Percentiles rank a stretch among this genome's conserved stretches.
Evolutionary conservation across 2,888 invertebrate genomes (phyloP).

Genomic region (Furcula furcula): DNA sequence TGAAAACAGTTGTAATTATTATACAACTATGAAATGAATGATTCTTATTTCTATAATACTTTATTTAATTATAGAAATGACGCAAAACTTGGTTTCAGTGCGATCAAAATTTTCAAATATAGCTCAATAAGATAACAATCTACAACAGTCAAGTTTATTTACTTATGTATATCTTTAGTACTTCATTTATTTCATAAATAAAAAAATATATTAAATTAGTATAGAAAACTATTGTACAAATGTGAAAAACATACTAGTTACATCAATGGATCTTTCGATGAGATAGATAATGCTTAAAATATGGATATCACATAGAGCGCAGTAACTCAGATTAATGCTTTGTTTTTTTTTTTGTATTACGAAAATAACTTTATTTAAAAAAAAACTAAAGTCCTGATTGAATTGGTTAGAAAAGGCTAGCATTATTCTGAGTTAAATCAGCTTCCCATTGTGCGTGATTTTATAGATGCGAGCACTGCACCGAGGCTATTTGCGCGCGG

Average conservation of each 20-base stretch:
- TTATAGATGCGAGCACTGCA: too few relatives aligned
- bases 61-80: slow-evolving; percentile 41
- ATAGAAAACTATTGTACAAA: slow-evolving; percentile 65
- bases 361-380: too few relatives aligned
- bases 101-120: slow-evolving; percentile 35
- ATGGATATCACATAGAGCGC: slow-evolving; percentile 39
- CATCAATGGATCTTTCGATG: slow-evolving; percentile 51
- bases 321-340: slow-evolving; percentile 9
- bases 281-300: slow-evolving; percentile 27
- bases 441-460: too few relatives aligned
- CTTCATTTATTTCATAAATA: slow-evolving; percentile 46
- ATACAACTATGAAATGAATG: slow-evolving; percentile 56
- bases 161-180: slow-evolving; percentile 36
- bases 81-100: slow-evolving; percentile 41
- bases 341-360: too few relatives aligned
- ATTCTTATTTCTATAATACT: slow-evolving; percentile 66
- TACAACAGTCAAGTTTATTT: slow-evolving; percentile 47
- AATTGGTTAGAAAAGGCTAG: too few relatives aligned
- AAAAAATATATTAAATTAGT: slow-evolving; percentile 43
- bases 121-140: slow-evolving; percentile 39
- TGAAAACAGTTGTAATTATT: slow-evolving; percentile 61
- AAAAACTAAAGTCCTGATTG: too few relatives aligned
- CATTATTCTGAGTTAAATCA: too few relatives aligned
- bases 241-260: slow-evolving; percentile 60
- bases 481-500: too few relatives aligned